Conservation (phyloP, 2,888 invertebrate genomes). For the Hypena proboscidalis region DNA sequence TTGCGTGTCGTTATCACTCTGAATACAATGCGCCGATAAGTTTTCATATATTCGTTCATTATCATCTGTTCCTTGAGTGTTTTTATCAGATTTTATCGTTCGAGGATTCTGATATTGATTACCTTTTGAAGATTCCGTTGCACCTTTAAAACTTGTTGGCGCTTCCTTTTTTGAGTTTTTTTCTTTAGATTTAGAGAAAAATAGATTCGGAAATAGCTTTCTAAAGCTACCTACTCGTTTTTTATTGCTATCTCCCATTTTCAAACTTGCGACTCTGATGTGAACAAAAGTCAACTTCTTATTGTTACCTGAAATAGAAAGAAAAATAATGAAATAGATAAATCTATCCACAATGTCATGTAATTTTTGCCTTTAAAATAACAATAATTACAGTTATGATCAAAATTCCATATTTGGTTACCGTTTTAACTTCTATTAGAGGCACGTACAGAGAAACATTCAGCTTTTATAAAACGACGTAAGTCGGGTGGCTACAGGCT, state of each 20-base stretch:
- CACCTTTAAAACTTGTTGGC: slow-evolving; percentile 36
- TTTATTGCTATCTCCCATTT: slow-evolving; percentile 68
- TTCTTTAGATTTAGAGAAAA: slow-evolving; percentile 69
- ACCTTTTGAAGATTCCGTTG: slow-evolving; percentile 50
- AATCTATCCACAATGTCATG: too few relatives aligned
- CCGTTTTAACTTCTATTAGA: too few relatives aligned
- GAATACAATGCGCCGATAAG: slow-evolving; percentile 51
- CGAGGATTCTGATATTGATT: slow-evolving; percentile 73
- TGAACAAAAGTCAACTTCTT: not conserved
- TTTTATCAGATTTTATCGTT: slow-evolving; percentile 54
- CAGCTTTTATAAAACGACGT: too few relatives aligned
- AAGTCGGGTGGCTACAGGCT: too few relatives aligned
- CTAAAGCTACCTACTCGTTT: slow-evolving; percentile 72
- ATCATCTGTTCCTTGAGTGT: slow-evolving; percentile 43
- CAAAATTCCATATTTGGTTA: too few relatives aligned
- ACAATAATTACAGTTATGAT: too few relatives aligned
- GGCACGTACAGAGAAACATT: too few relatives aligned
- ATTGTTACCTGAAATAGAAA: slow-evolving; percentile 30
- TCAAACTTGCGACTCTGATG: slow-evolving; percentile 13
- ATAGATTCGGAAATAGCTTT: slow-evolving; percentile 70
- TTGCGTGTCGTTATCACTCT: slow-evolving; percentile 48
- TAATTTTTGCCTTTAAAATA: too few relatives aligned
- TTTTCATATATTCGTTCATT: slow-evolving; percentile 76
- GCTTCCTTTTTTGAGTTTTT: slow-evolving; percentile 50
- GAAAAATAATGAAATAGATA: too few relatives aligned